Evolutionary conservation across 2,888 invertebrate species (phyloP).

Genomic region (Leptinotarsa peninsularis): DNA sequence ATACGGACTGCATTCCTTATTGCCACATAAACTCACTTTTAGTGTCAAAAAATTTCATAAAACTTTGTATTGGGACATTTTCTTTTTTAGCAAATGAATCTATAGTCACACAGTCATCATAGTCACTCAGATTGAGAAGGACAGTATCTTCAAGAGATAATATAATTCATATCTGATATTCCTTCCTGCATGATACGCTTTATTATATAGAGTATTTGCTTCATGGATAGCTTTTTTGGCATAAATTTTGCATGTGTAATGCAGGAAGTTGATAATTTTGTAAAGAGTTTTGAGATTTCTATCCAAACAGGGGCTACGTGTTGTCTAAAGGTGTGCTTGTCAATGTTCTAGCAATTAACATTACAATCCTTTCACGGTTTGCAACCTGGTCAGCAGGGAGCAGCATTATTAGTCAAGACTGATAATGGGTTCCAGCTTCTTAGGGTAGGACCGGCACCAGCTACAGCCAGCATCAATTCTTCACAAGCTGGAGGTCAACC

Average conservation of each 20-base stretch:
- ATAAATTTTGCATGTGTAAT: conserved; percentile 27
- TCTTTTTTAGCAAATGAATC: no score
- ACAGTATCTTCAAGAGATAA: no score
- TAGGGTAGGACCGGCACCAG: conserved; percentile 86
- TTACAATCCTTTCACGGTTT: conserved; percentile 88
- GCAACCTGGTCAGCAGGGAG: conserved; percentile 88
- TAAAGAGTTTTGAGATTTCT: conserved; percentile 40
- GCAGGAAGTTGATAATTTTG: conserved; percentile 37
- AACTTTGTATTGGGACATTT: no score
- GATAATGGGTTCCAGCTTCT: conserved; percentile 96
- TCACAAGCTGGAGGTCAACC: conserved; percentile 74
- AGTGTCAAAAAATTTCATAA: no score
- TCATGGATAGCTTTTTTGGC: conserved; percentile 19
- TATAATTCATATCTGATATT: no score
- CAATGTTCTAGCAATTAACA: conserved; percentile 77
- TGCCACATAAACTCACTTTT: no score
- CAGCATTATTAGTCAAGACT: conserved; percentile 89
- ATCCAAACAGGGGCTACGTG: conserved; percentile 41
- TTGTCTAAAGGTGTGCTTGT: conserved; percentile 50
- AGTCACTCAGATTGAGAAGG: no score
- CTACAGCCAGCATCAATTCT: conserved; percentile 64
- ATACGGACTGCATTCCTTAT: no score
- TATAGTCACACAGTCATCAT: no score
- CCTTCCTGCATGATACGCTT: background rate
- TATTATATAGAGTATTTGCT: background rate